Evolutionary conservation across 2,113 vertebrate genomes (phyloP).

Genomic region (Vidua chalybeata): DNA sequence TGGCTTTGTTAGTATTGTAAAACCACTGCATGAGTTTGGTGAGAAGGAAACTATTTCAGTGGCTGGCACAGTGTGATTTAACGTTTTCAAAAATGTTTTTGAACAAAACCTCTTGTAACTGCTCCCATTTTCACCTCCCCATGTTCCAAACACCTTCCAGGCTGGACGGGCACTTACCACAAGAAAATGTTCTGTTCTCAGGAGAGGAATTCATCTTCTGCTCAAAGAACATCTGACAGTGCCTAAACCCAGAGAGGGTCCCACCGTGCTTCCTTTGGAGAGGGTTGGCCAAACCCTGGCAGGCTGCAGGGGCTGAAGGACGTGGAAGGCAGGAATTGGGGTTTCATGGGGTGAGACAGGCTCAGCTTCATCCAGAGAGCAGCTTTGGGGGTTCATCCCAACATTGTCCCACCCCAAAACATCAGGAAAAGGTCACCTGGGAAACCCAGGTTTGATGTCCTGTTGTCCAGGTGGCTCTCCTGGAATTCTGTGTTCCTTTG

Average conservation of each 20-base stretch:
- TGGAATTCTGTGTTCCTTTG: accelerated
- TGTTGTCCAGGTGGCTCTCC: background rate
- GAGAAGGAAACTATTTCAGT: background rate
- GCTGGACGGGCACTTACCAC: background rate
- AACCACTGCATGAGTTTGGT: background rate
- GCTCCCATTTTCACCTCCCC: background rate
- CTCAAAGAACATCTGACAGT: conserved; percentile 7
- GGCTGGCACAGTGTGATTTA: background rate
- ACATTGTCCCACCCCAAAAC: accelerated
- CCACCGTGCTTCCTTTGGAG: background rate
- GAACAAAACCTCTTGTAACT: background rate
- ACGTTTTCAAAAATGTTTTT: background rate
- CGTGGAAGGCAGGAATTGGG: accelerated
- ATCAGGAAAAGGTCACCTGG: background rate
- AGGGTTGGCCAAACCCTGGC: background rate
- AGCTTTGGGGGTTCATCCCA: accelerated
- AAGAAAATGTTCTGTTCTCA: background rate
- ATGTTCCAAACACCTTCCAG: background rate
- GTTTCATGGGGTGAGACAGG: background rate
- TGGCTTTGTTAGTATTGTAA: conserved; percentile 7
- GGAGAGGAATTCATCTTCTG: conserved; percentile 15
- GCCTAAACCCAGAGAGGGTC: background rate
- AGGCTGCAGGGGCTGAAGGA: background rate
- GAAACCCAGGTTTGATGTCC: background rate
- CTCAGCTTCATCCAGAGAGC: background rate